These are phyloP conservation scores for Etheostoma nigrum DNA, from an alignment of 2,797 vertebrate species.

Conservation along the genomic window DNA sequence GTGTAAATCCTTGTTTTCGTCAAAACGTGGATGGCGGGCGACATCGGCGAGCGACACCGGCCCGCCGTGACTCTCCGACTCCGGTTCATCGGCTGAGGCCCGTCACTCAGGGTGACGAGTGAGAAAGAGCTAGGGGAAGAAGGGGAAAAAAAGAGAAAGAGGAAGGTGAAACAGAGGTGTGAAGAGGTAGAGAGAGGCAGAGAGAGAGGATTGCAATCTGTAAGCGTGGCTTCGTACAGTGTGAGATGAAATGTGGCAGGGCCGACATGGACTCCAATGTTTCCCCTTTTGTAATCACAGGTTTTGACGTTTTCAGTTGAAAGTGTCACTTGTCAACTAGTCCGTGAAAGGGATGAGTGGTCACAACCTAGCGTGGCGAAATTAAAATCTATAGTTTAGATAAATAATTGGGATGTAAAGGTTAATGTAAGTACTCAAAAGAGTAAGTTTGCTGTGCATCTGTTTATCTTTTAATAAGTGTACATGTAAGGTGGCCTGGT, in stretches of 20 bases:
- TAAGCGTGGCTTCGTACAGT: constrained; percentile 74
- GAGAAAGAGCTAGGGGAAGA: constrained; percentile 28
- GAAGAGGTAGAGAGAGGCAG: neutral
- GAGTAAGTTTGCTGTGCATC: too few species aligned
- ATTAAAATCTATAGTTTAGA: too few species aligned
- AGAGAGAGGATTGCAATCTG: constrained; percentile 38
- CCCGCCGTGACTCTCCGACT: constrained; percentile 88
- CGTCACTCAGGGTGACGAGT: constrained; percentile 85
- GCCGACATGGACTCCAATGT: neutral
- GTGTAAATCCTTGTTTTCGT: constrained; percentile 88
- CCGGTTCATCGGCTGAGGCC: constrained; percentile 86
- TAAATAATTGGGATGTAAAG: neutral
- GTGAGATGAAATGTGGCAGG: neutral
- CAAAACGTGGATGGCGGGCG: constrained; percentile 63
- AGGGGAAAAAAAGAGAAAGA: neutral
- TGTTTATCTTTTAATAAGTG: too few species aligned
- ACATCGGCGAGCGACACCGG: constrained; percentile 77
- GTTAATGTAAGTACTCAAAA: neutral
- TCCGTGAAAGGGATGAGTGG: neutral
- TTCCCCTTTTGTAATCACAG: neutral
- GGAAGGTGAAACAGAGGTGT: constrained; percentile 74
- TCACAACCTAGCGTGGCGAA: neutral
- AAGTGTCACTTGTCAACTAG: neutral
- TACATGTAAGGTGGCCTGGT: too few species aligned
- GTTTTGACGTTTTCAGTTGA: neutral